Evolutionary conservation across 2,888 invertebrate species (phyloP), one percentile per base, ranked within the genome.

Genomic region (Drosophila merina): DNA sequence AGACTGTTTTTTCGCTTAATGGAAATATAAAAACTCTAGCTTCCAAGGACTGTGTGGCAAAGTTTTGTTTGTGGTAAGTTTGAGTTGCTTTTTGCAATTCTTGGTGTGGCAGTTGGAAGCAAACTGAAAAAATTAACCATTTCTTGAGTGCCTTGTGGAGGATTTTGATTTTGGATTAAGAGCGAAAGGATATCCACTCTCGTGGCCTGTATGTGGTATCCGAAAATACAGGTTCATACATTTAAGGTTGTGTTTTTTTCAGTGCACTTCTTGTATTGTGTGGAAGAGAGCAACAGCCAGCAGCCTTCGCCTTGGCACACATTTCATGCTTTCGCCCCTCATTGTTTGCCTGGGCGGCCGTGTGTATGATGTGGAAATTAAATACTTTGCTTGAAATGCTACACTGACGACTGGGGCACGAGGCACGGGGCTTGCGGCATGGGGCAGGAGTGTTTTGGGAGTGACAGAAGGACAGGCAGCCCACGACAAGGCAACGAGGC

Each of bases 241-340:
- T 20, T 12, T 14, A 20, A 40, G n/a, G 36, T 31, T 9, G 8
- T 10, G 40, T 26, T 14, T 47, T 60, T 55, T 20, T 9, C 33
- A 31, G 40, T 42, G 62, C 40, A 20, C 40, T 8, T 33, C 51
- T 8, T 44, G 6, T 25, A 36, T 10, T 14, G 10, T 56, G 51
- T 48, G 50, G 44, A 66, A 56, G 10, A 42, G 64, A 54, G 66
- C 60, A 64, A 30, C 52, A 66, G 59, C 55, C n/a, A 56, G 44
- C 74, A 88, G 88, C 88, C 84, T 88, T 84, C 88, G 88, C 84
- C 84, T 84, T 84, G 88, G 88, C 84, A 84, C 71, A 88, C 80
- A 85, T 88, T 88, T 86, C 58, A 73, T 60, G 82, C 64, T 67
- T 51, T 68, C 59, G 45, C 51, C 40, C 36, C 28, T 67, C 74